Evolutionary conservation across 2,888 invertebrate genomes (phyloP).

Genomic region (Apoda limacodes): DNA sequence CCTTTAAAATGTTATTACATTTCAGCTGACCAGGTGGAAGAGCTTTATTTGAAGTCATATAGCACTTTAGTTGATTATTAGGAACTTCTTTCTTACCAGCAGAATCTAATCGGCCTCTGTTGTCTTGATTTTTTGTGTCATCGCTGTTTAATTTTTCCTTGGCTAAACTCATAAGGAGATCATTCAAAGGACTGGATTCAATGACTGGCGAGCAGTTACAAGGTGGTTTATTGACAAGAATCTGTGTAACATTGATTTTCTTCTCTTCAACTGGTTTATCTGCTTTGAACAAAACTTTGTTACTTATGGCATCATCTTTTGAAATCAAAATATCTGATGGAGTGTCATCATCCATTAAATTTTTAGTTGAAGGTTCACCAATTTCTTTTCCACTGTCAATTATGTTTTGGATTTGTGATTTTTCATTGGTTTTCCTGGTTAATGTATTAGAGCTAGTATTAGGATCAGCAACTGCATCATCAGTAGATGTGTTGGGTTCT

Average conservation of each 20-base stretch:
- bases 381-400: slow-evolving; percentile 38
- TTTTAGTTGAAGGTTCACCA: slow-evolving; percentile 50
- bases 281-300: slow-evolving; percentile 56
- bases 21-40: slow-evolving; percentile 92
- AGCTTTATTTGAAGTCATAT: slow-evolving; percentile 74
- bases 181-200: slow-evolving; percentile 59
- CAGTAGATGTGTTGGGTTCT: slow-evolving; percentile 41
- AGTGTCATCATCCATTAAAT: slow-evolving; percentile 46
- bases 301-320: slow-evolving; percentile 61
- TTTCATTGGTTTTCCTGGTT: slow-evolving; percentile 67
- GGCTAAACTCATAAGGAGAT: slow-evolving; percentile 60
- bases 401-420: slow-evolving; percentile 65
- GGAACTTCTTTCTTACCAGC: slow-evolving; percentile 70
- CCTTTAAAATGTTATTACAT: slow-evolving; percentile 92
- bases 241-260: slow-evolving; percentile 52
- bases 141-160: slow-evolving; percentile 71
- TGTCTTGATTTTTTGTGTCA: slow-evolving; percentile 74
- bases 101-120: slow-evolving; percentile 63
- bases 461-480: slow-evolving; percentile 26
- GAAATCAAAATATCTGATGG: slow-evolving; percentile 47
- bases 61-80: slow-evolving; percentile 77
- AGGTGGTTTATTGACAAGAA: slow-evolving; percentile 52
- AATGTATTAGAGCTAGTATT: slow-evolving; percentile 38
- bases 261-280: slow-evolving; percentile 52
- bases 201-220: slow-evolving; percentile 59